phyloP scores from a whole-genome alignment of 2,113 vertebrate species.

The Myrmophylax atrothorax region DNA sequence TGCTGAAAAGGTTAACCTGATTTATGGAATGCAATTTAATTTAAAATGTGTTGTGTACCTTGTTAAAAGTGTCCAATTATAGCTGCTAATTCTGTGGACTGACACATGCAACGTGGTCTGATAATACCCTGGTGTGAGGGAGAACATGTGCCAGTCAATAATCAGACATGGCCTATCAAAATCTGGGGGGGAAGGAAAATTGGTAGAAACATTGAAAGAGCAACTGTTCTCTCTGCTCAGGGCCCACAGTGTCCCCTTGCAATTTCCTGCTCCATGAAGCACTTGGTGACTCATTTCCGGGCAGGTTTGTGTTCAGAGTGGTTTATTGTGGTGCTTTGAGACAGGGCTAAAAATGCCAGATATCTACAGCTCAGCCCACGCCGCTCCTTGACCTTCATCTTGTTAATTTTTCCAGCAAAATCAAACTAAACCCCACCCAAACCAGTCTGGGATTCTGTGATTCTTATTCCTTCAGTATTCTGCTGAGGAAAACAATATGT shows the following conservation, averaged over 20 bases:
- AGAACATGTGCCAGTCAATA: constrained; percentile 7
- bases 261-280: neutral
- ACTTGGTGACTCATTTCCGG: rapidly evolving
- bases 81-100: constrained; percentile 66
- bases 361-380: neutral
- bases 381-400: constrained; percentile 1
- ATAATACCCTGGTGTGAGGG: neutral
- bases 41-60: constrained; percentile 82
- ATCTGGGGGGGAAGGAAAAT: neutral
- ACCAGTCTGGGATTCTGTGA: neutral
- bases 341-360: neutral
- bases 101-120: neutral
- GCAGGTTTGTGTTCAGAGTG: neutral
- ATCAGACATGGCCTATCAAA: constrained; percentile 1
- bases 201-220: neutral
- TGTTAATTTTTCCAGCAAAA: neutral
- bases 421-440: neutral
- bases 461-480: neutral
- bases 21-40: constrained; percentile 82
- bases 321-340: neutral
- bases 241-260: neutral
- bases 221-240: neutral
- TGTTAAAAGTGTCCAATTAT: constrained; percentile 78
- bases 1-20: constrained; percentile 87
- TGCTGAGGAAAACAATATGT: neutral